Base-by-base conservation (phyloP, 35 echinoderm and acorn worm species). In the Ophiothrix spiculata region DNA sequence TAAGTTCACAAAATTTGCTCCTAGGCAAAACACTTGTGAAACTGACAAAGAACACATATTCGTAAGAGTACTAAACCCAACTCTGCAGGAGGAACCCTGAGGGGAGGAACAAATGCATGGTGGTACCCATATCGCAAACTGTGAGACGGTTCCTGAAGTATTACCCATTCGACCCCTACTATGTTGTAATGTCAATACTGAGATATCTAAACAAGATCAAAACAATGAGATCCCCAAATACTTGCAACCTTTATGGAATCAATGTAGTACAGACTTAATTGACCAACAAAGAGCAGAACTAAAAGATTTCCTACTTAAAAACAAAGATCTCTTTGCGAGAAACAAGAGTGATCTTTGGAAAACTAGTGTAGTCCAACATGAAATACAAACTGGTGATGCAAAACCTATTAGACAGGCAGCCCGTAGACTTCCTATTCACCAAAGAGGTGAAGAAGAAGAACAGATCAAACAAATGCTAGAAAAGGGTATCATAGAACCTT, bases 391-490 rank as follows among this genome's bases (percentile, higher is more conserved):
- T 1, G 85, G 79, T 36, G 36, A 34, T 45, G 85, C 90, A 2
- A 87, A 32, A 33, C 84, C 88, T 14, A 82, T 86, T 32, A 63
- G 82, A 41, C 83, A 87, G 31, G 39, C 77, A 10, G 74, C 92
- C 4, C 41, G 88, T 41, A 39, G 88, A n/a, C 56, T 74, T 0
- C 92, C 88, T 21, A 89, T 84, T 21, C 79, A 79, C 39, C 82
- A 95, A 56, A 87, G 80, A 36, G 16, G 77, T 0, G 88, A 82
- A 39, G 84, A 91, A 33, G 81, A 89, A 35, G 84, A 76, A 31
- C 79, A 95, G 21, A 73, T 95, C 21, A 46, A 95, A 42, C 69
- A 82, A 28, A 39, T 91, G 35, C 35, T 87, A 35, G 63, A 91
- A 25, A 36, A 63, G 34, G 75, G 77, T n/a, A 75, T 95, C 29